A percentile compares a stretch with the other conserved stretches of the same genome.
Evolutionary conservation across 2,888 invertebrate genomes (phyloP).

Genomic region (Apoda limacodes): DNA sequence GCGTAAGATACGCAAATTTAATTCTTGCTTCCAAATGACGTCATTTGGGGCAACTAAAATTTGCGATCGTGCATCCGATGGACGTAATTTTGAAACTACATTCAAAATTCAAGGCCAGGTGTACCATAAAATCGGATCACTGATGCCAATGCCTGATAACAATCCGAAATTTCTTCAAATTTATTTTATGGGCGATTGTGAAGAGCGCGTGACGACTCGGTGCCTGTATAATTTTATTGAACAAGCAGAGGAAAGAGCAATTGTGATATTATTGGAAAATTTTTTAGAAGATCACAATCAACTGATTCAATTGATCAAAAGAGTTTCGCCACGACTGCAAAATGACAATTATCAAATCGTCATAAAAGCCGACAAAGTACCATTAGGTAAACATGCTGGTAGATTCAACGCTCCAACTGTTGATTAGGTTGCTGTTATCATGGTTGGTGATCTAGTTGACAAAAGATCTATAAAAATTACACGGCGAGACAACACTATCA

Average conservation of each 20-base stretch:
- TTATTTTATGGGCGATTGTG: constrained; percentile 24
- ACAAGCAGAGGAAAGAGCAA: constrained; percentile 14
- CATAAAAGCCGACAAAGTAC: constrained; percentile 17
- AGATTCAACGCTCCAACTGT: constrained; percentile 23
- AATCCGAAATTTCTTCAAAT: constrained; percentile 27
- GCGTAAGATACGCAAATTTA: constrained; percentile 17
- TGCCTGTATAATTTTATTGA: constrained; percentile 19
- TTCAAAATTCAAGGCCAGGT: constrained; percentile 21
- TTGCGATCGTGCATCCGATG: constrained; percentile 16
- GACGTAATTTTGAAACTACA: constrained; percentile 21
- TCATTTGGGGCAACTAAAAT: constrained; percentile 19
- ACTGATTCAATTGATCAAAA: constrained; percentile 11
- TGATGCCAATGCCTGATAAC: constrained; percentile 24
- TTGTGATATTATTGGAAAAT: constrained; percentile 12
- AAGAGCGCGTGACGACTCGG: constrained; percentile 11
- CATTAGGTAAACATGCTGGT: constrained; percentile 18
- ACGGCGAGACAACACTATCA: too few species aligned
- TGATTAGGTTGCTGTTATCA: constrained; percentile 25
- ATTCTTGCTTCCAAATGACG: constrained; percentile 20
- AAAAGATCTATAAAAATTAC: constrained; percentile 16
- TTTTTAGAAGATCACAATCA: constrained; percentile 15
- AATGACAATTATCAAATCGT: constrained; percentile 16
- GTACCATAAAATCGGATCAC: constrained; percentile 21
- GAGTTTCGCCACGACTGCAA: too few species aligned
- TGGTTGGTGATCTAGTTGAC: constrained; percentile 25